Base-by-base conservation (phyloP, 2,797 vertebrate species). In the Hydrocynus forskahlii region DNA sequence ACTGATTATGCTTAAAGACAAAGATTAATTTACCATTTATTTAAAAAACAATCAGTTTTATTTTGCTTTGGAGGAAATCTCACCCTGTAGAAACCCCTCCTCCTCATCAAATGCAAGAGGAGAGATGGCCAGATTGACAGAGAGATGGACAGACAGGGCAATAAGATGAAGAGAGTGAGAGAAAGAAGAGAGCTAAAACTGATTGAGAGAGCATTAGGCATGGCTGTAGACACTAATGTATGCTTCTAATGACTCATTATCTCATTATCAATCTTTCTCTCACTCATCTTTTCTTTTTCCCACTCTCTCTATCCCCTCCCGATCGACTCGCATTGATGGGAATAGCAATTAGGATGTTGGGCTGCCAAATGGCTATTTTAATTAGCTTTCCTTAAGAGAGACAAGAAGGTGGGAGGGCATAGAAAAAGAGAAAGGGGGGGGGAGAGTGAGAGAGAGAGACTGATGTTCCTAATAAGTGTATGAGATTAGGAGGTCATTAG, bases 171-270 rank as follows among this genome's bases (percentile, higher is more conserved):
- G 77, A 75, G 16, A 84, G 79, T 62, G 75, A 57, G 35, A 82
- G 76, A 81, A 63, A 70, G 80, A 70, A 80, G 57, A 48, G 66
- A 82, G 76, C 74, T 71, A 74, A 69, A 83, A 75, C 84, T 87
- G 81, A 84, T 81, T 86, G 86, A 88, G 78, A 83, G 83, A 79
- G 80, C 84, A 86, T 88, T 87, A 87, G 85, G 78, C 72, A 73
- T 67, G 55, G 73, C 75, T 75, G 72, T 71, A 81, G 80, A 85
- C 71, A 63, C 86, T 90, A 90, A 90, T 89, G 87, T 83, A 76
- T 54, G 73, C 64, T 87, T 83, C 86, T 90, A 90, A 90, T 90
- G 89, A 89, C 87, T 88, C 85, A 79, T 87, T 87, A 85, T 88
- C 88, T 86, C 85, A 84, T 86, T 85, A 89, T 86, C 81, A 87